Percentiles rank a stretch among this genome's conserved stretches.
Conservation (phyloP, 2,888 invertebrate genomes). For the Melanostoma mellinum region DNA sequence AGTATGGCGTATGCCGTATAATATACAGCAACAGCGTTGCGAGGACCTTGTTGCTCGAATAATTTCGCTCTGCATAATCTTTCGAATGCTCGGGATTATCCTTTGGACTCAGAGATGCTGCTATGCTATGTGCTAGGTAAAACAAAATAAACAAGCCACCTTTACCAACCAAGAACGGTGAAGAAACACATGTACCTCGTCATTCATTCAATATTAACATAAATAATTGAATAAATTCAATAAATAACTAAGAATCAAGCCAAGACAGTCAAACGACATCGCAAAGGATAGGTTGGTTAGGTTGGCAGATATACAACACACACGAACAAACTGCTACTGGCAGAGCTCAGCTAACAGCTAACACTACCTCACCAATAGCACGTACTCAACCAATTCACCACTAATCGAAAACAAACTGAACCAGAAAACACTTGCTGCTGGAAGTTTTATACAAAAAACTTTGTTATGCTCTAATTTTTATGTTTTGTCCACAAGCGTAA, state of each 20-base stretch:
- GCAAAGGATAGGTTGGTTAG: constrained; percentile 35
- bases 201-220: constrained; percentile 71
- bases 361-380: background rate
- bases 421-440: constrained; percentile 21
- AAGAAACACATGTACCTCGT: constrained; percentile 52
- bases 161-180: constrained; percentile 52
- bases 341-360: background rate
- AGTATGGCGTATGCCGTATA: background rate
- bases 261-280: constrained; percentile 59
- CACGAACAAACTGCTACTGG: constrained; percentile 44
- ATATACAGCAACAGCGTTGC: constrained; percentile 4
- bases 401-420: constrained; percentile 24
- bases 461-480: background rate
- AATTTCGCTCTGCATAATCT: constrained; percentile 7
- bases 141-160: constrained; percentile 40
- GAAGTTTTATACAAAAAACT: constrained; percentile 11
- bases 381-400: constrained; percentile 53
- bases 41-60: constrained; percentile 53
- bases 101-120: constrained; percentile 1
- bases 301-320: background rate
- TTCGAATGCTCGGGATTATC: constrained; percentile 31
- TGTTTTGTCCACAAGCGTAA: too few species aligned
- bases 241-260: constrained; percentile 69
- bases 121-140: background rate
- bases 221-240: constrained; percentile 73